Evolutionary conservation across 2,888 invertebrate genomes (phyloP), one percentile per base, ranked within the genome.

Genomic region (Hypena proboscidalis): DNA sequence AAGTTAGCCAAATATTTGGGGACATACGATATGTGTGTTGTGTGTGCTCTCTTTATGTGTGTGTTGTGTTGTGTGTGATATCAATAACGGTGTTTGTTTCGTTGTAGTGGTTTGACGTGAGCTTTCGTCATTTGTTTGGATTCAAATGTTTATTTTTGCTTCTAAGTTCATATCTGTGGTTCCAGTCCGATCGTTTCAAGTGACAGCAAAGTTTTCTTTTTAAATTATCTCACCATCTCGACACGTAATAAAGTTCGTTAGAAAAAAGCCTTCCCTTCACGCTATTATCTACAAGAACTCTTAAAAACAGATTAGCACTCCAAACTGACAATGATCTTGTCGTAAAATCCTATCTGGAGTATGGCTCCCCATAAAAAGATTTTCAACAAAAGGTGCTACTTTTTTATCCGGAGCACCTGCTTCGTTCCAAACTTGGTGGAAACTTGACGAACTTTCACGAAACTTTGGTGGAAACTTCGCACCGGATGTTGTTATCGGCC

Each of bases 401-500:
- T 90, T 69, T 90, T 90, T 84, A 83, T 85, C 84, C 85, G 76
- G 70, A 80, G 82, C 90, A 90, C 90, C 90, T 90, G 90, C 83
- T 87, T 72, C 77, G 67, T 41, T 35, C 42, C 50, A 63, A 79
- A 80, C 70, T 75, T 74, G 61, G 20, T 23, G 26, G 19, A 47
- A 59, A 51, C 57, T 55, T 62, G 22, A 15, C 36, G 54, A 72
- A 83, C 70, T 74, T 83, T 68, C 36, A 32, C 47, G 50, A 72
- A 83, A 82, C 64, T 84, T 83, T 54, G 43, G 44, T 38, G 48
- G 59, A 79, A 85, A 71, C 81, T 87, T 81, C 66, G 69, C 73
- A 70, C 80, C 83, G 89, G 88, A 90, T 87, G 90, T 85, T 90
- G 90, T 90, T 90, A 90, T 90, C 90, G 85, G 88, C 86, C 89